Evolutionary conservation across 2,797 vertebrate genomes (phyloP).

Genomic region (Eulemur rubriventer): DNA sequence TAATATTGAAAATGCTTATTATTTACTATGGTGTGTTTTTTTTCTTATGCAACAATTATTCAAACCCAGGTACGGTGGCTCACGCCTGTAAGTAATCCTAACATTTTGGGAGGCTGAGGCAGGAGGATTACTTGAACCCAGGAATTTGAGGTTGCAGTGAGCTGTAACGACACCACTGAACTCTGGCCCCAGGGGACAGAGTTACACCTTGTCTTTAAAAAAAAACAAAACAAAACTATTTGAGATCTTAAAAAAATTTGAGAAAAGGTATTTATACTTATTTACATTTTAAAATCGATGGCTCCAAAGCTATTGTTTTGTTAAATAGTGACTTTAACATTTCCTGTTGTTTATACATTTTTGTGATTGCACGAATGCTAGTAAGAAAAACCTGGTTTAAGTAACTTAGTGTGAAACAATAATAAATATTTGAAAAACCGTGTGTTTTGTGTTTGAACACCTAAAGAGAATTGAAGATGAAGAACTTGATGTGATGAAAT

Average conservation of each 20-base stretch:
- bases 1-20: background rate
- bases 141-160: background rate
- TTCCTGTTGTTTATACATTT: background rate
- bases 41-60: constrained; percentile 28
- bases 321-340: constrained; percentile 22
- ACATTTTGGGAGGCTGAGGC: background rate
- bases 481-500: background rate
- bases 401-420: constrained; percentile 18
- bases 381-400: background rate
- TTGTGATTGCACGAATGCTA: constrained; percentile 7
- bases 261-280: background rate
- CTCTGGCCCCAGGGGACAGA: background rate
- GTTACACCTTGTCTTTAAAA: background rate
- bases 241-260: constrained; percentile 10
- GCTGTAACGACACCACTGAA: background rate
- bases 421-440: constrained; percentile 36
- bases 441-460: background rate
- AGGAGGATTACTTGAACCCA: background rate
- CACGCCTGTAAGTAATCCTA: background rate
- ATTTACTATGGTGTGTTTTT: background rate
- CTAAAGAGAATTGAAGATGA: constrained; percentile 7
- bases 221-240: background rate
- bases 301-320: background rate
- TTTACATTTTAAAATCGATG: constrained; percentile 7
- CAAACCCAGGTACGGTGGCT: background rate